These are phyloP conservation scores for Semicossyphus pulcher DNA, from an alignment of 2,113 vertebrate genomes.

Conservation along the genomic window DNA sequence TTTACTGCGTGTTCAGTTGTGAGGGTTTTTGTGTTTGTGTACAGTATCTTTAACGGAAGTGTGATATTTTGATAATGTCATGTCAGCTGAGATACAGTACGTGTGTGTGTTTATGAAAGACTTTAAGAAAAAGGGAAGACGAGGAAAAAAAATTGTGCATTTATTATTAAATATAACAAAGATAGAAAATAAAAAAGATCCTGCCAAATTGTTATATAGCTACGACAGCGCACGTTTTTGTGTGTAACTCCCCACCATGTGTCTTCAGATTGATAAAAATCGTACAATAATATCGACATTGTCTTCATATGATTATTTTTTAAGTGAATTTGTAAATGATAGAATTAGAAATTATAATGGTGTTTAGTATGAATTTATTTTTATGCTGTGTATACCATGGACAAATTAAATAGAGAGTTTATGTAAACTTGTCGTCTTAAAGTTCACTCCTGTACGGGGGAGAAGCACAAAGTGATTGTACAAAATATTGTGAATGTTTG, in stretches of 20 bases:
- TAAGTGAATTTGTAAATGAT: conserved; percentile 80
- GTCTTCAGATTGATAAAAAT: conserved; percentile 58
- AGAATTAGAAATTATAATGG: conserved; percentile 74
- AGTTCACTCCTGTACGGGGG: conserved; percentile 67
- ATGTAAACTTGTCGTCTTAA: conserved; percentile 80
- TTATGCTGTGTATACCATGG: conserved; percentile 76
- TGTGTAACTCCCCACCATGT: conserved; percentile 60
- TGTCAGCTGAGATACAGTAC: conserved; percentile 34
- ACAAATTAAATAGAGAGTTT: conserved; percentile 72
- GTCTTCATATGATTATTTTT: conserved; percentile 80
- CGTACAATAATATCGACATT: conserved; percentile 68
- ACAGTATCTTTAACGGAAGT: conserved; percentile 59
- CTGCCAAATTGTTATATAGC: conserved; percentile 60
- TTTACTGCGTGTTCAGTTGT: conserved; percentile 69
- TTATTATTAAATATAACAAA: conserved; percentile 58
- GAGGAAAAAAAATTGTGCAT: conserved; percentile 29
- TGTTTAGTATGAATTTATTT: conserved; percentile 81
- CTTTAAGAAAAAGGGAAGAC: conserved; percentile 16
- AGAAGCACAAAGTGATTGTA: conserved; percentile 84
- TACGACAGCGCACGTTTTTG: conserved; percentile 55
- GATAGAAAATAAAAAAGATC: conserved; percentile 52
- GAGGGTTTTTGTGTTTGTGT: conserved; percentile 62
- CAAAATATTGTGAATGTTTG: conserved; percentile 85
- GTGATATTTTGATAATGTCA: conserved; percentile 59
- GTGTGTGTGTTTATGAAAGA: conserved; percentile 20